These are phyloP conservation scores for Epiblema foenella DNA, from an alignment of 2,888 invertebrate species.

Conservation along the genomic window DNA sequence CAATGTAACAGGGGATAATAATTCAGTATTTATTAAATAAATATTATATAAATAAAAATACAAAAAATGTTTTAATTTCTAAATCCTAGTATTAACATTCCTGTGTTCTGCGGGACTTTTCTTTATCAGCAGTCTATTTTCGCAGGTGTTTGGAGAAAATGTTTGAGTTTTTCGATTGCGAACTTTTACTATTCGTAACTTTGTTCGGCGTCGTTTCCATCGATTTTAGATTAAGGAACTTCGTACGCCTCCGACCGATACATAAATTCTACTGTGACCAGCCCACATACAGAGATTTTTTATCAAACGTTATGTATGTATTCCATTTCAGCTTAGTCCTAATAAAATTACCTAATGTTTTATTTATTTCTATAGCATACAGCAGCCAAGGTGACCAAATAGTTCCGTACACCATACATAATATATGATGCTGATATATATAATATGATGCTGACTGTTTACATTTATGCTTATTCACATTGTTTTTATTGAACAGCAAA, in stretches of 20 bases:
- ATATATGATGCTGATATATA: too few relatives aligned
- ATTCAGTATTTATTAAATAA: too few relatives aligned
- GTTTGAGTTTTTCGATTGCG: slow-evolving; percentile 74
- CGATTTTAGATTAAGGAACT: slow-evolving; percentile 84
- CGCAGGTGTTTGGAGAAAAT: slow-evolving; percentile 79
- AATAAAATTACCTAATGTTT: not conserved
- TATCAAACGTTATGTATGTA: not conserved
- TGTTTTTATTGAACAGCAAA: too few relatives aligned
- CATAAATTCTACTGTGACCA: slow-evolving; percentile 38
- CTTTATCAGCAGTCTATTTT: slow-evolving; percentile 73
- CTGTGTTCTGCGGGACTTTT: not conserved
- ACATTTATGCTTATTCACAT: too few relatives aligned
- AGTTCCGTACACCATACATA: too few relatives aligned
- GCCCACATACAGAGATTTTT: slow-evolving; percentile 15
- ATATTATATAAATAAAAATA: too few relatives aligned
- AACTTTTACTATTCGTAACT: slow-evolving; percentile 81
- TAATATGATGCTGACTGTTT: too few relatives aligned
- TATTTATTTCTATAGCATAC: not conserved
- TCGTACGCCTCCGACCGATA: slow-evolving; percentile 69
- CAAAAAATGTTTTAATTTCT: too few relatives aligned
- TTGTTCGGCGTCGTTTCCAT: slow-evolving; percentile 77
- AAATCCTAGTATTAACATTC: not conserved
- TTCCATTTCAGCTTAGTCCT: not conserved
- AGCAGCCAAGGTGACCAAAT: too few relatives aligned
- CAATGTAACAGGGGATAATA: too few relatives aligned